Evolutionary conservation across 2,888 invertebrate species (phyloP), one percentile per base, ranked within the genome.

Genomic region (Mythimna impura): DNA sequence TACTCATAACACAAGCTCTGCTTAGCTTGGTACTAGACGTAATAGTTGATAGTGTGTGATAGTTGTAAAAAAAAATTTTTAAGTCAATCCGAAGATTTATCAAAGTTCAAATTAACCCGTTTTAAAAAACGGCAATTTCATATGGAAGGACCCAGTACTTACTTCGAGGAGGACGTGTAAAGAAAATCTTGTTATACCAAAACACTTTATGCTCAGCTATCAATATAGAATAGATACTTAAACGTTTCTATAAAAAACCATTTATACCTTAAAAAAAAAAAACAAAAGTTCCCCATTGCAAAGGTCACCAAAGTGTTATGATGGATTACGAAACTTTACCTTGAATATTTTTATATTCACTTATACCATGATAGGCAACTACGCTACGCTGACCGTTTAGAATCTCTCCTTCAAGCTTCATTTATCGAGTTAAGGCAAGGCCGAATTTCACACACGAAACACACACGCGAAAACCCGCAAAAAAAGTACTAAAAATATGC

Each of bases 361-460:
- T 74, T 74, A 73, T 70, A 73, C 82, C 78, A 80, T 84, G 71
- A 69, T 80, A 85, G 69, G 73, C 74, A 85, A 84, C 87, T 84
- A 81, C 84, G 84, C 73, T 84, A 88, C 84, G 85, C 75, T 80
- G 81, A 86, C 86, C 84, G 80, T 86, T 86, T 78, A 83, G 86
- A 88, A 89, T 89, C 82, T 89, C 86, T 91, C 91, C 91, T 94
- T 94, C 94, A 94, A 93, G 94, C 94, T 89, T 90, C 91, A 94
- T 94, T 94, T 92, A 89, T 78, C 90, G 87, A 87, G 87, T 94
- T 93, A 93, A 78, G 73, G 80, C 94, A 95, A 95, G 95, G 94
- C 89, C 94, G 93, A 81, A 83, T 91, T 88, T 89, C 89, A 89
- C 88, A 86, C 79, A 86, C 81, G 79, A 84, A 78, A 85, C 82